phyloP scores from a whole-genome alignment of 2,113 vertebrate species.

The Gila orcuttii region DNA sequence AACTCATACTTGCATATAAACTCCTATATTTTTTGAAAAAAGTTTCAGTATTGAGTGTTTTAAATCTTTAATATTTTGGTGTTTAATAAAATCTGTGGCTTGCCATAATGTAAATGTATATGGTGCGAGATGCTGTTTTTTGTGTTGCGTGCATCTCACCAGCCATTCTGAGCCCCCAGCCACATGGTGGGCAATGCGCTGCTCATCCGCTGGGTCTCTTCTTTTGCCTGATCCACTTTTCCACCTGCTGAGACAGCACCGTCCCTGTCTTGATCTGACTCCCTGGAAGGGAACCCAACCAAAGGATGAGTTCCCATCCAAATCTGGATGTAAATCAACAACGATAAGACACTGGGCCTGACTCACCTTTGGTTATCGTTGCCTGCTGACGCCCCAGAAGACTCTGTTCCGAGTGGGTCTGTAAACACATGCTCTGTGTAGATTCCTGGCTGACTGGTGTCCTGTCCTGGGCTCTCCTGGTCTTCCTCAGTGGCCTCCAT shows the following conservation, averaged over 20 bases:
- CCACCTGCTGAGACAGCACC: conserved; percentile 63
- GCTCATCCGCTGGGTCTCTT: conserved; percentile 73
- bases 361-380: conserved; percentile 62
- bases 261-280: conserved; percentile 58
- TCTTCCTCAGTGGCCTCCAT: conserved; percentile 88
- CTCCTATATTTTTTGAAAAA: too few species aligned
- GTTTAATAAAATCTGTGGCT: background rate
- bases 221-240: conserved; percentile 74
- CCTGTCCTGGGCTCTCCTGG: conserved; percentile 63
- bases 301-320: background rate
- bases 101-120: background rate
- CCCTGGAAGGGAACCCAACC: conserved; percentile 55
- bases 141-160: conserved; percentile 74
- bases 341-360: background rate
- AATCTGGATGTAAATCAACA: background rate
- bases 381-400: conserved; percentile 64
- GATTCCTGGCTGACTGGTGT: conserved; percentile 78
- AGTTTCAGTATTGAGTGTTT: too few species aligned
- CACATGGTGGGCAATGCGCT: conserved; percentile 95
- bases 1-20: too few species aligned
- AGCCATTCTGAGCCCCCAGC: conserved; percentile 97
- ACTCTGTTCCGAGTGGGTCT: conserved; percentile 78
- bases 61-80: background rate
- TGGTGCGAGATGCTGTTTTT: background rate
- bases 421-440: conserved; percentile 97